Evolutionary conservation across 2,797 vertebrate species (phyloP).

Genomic region (Oophaga sylvatica): DNA sequence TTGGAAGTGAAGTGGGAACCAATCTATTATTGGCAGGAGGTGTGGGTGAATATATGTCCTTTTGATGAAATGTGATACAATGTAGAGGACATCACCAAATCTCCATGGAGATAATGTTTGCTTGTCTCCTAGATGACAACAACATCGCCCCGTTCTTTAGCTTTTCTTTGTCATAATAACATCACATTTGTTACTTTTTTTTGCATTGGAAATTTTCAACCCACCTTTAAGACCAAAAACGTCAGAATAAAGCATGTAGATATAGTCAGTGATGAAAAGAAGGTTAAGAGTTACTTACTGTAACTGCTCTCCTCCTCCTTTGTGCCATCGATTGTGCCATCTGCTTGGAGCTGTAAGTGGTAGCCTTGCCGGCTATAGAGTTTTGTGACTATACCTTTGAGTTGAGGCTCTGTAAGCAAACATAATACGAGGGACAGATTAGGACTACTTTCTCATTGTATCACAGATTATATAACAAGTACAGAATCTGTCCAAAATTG

Average conservation of each 20-base stretch:
- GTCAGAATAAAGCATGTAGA: neutral
- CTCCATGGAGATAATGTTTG: conserved; percentile 78
- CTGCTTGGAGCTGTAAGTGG: conserved; percentile 98
- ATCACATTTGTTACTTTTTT: neutral
- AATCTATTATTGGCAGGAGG: conserved; percentile 70
- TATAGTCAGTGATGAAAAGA: neutral
- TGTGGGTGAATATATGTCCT: conserved; percentile 75
- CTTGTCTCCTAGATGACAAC: conserved; percentile 58
- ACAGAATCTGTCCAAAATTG: neutral
- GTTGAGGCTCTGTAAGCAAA: conserved; percentile 91
- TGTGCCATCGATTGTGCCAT: conserved; percentile 98
- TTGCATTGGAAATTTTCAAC: neutral
- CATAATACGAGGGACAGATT: conserved; percentile 12
- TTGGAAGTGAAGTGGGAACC: conserved; percentile 58
- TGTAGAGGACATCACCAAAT: conserved; percentile 72
- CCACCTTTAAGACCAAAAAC: neutral
- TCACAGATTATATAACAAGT: neutral
- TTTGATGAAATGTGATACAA: conserved; percentile 70
- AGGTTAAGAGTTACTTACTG: conserved; percentile 80
- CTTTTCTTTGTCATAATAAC: neutral
- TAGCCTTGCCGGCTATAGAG: conserved; percentile 98
- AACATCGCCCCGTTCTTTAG: neutral
- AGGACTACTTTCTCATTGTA: neutral
- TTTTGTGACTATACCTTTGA: conserved; percentile 99
- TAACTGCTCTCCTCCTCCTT: conserved; percentile 98